Percentiles rank a stretch among this genome's conserved stretches.
phyloP scores from a whole-genome alignment of 2,888 invertebrate genomes.

The Polydrusus cervinus region DNA sequence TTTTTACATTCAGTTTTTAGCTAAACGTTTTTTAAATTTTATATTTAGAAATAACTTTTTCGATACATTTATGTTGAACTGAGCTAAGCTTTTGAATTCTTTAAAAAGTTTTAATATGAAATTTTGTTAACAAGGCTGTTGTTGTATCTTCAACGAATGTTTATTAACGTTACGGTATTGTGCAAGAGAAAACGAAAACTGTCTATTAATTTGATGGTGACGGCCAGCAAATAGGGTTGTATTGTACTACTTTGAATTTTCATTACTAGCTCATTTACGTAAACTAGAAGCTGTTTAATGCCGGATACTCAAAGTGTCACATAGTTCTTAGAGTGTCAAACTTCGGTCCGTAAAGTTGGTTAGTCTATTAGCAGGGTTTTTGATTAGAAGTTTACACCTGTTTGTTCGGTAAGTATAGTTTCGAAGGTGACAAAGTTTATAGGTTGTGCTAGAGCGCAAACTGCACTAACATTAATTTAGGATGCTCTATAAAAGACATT shows the following conservation, averaged over 20 bases:
- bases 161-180: not conserved
- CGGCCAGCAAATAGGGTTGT: not conserved
- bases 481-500: no score
- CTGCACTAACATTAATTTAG: no score
- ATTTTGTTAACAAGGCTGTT: no score
- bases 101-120: no score
- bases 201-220: not conserved
- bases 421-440: not conserved
- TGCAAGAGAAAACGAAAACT: not conserved
- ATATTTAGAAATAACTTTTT: no score
- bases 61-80: no score
- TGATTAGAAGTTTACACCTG: not conserved
- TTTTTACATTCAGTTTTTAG: no score
- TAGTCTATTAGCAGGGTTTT: not conserved
- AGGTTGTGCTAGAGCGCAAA: not conserved
- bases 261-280: not conserved
- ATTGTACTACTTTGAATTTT: not conserved
- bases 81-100: no score
- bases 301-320: not conserved
- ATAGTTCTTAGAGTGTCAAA: not conserved
- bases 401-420: not conserved
- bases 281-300: slow-evolving; percentile 3
- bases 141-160: not conserved
- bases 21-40: no score
- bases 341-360: not conserved